phyloP scores from a whole-genome alignment of 2,113 vertebrate genomes.

The Alosa alosa region DNA sequence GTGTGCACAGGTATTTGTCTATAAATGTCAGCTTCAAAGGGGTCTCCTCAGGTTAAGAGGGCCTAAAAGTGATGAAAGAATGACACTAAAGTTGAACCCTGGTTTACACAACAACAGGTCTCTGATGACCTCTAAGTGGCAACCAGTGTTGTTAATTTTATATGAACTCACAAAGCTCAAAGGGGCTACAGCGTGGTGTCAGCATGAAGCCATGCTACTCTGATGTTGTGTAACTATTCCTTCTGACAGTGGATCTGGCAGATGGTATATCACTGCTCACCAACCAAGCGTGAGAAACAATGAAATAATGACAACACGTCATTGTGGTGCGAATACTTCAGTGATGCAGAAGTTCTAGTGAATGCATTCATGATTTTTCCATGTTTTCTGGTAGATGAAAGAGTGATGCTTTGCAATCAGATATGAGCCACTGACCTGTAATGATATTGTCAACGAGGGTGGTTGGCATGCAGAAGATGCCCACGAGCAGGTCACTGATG shows the following conservation, averaged over 20 bases:
- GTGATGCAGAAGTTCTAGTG: not conserved
- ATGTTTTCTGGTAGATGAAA: not conserved
- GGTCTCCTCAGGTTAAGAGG: not conserved
- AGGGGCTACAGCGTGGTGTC: not conserved
- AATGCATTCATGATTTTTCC: not conserved
- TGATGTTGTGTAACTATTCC: not conserved
- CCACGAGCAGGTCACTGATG: slow-evolving; percentile 88
- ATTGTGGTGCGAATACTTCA: too few species aligned
- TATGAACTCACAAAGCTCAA: not conserved
- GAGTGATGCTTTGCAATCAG: not conserved
- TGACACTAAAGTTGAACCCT: not conserved
- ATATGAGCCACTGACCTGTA: slow-evolving; percentile 72
- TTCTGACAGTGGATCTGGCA: not conserved
- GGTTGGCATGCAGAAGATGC: slow-evolving; percentile 95
- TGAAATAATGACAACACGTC: too few species aligned
- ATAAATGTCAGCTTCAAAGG: not conserved
- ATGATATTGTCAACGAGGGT: slow-evolving; percentile 91
- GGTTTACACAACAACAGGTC: not conserved
- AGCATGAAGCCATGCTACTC: not conserved
- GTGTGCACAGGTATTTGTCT: not conserved
- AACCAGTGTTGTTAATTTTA: not conserved
- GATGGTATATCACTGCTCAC: not conserved
- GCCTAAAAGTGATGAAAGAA: not conserved
- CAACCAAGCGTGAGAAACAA: too few species aligned
- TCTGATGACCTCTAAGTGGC: not conserved